Percentiles rank a stretch among this genome's conserved stretches.
phyloP scores from a whole-genome alignment of 2,888 invertebrate genomes.

The Melinaea marsaeus region DNA sequence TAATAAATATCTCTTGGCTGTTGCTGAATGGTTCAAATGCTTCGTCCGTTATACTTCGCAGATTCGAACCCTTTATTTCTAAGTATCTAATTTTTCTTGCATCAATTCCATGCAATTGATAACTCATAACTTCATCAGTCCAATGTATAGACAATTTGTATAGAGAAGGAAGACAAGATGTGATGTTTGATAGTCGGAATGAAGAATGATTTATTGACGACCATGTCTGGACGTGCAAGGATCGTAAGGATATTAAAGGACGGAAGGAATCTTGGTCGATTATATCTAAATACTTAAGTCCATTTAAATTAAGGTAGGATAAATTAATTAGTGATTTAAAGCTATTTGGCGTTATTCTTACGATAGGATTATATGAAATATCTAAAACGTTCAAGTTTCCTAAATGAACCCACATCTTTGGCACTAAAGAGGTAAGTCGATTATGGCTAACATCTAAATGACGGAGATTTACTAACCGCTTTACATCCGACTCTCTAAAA shows the following conservation, averaged over 20 bases:
- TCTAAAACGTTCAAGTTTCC: conserved; percentile 86
- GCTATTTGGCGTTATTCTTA: conserved; percentile 84
- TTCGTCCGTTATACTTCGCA: conserved; percentile 84
- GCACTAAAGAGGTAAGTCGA: conserved; percentile 84
- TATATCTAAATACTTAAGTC: conserved; percentile 83
- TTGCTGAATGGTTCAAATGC: conserved; percentile 86
- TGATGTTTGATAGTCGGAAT: conserved; percentile 82
- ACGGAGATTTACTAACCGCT: conserved; percentile 83
- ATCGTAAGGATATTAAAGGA: conserved; percentile 83
- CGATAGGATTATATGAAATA: conserved; percentile 88
- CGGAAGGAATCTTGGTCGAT: conserved; percentile 86
- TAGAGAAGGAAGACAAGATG: conserved; percentile 84
- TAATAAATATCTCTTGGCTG: conserved; percentile 85
- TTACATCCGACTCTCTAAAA: conserved; percentile 83
- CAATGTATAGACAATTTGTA: conserved; percentile 87
- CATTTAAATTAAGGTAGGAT: conserved; percentile 85
- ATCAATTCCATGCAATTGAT: conserved; percentile 86
- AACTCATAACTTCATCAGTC: conserved; percentile 83
- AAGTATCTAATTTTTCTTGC: conserved; percentile 88
- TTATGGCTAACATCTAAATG: conserved; percentile 87
- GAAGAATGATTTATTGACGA: conserved; percentile 84
- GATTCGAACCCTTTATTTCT: conserved; percentile 86
- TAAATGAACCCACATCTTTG: conserved; percentile 85
- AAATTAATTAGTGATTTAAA: conserved; percentile 84
- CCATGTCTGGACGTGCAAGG: conserved; percentile 85